phyloP scores from a whole-genome alignment of 1,140 invertebrate genomes.

The Psix sp. region DNA sequence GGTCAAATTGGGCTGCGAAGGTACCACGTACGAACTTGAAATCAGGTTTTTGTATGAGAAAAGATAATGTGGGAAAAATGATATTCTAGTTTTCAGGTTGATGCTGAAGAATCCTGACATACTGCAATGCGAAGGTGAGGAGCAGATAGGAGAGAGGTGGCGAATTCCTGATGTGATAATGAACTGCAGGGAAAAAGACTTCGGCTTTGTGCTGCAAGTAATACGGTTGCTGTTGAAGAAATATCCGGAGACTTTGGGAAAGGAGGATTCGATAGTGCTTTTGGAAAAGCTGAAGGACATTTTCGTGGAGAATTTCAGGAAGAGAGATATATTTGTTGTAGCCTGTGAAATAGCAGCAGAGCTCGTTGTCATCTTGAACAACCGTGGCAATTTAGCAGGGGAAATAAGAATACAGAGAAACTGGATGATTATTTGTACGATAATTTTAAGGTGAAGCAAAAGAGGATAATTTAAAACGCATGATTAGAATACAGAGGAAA shows the following conservation, averaged over 20 bases:
- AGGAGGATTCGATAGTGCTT: conserved; percentile 9
- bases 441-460: conserved; percentile 42
- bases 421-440: conserved; percentile 38
- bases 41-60: neutral
- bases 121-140: neutral
- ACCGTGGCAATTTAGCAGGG: neutral
- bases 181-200: conserved; percentile 18
- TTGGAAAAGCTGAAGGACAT: conserved; percentile 36
- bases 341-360: conserved; percentile 27
- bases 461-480: no score
- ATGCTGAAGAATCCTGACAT: conserved; percentile 15
- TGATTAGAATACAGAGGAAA: no score
- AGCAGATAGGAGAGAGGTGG: neutral
- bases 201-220: conserved; percentile 9
- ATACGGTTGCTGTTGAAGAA: conserved; percentile 23
- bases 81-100: conserved; percentile 39
- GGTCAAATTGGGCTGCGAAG: conserved; percentile 23
- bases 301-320: conserved; percentile 25
- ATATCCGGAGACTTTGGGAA: conserved; percentile 25
- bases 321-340: conserved; percentile 10
- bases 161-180: conserved; percentile 18
- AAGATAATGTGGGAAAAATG: neutral
- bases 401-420: conserved; percentile 17
- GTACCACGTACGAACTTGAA: conserved; percentile 7
- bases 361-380: conserved; percentile 6